These are phyloP conservation scores for Agapornis roseicollis DNA, from an alignment of 2,113 vertebrate species.

Conservation along the genomic window DNA sequence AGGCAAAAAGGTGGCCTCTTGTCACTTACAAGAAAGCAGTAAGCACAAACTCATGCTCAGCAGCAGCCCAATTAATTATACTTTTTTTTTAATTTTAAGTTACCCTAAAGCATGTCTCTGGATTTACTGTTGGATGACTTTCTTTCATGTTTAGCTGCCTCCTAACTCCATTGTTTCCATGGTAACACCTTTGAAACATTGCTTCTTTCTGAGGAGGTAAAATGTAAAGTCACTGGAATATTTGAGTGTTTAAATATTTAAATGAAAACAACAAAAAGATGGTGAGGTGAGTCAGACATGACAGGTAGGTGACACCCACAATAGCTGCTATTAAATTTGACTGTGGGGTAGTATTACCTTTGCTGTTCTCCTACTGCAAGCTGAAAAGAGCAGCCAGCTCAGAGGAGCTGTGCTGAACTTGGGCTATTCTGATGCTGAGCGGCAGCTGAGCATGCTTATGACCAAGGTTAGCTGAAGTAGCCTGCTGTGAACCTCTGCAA, in stretches of 20 bases:
- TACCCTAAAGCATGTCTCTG: conserved; percentile 42
- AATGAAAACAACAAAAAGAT: conserved; percentile 58
- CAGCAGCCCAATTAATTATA: conserved; percentile 25
- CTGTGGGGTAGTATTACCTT: not conserved
- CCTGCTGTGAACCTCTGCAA: not conserved
- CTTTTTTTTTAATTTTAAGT: conserved; percentile 47
- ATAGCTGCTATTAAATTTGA: not conserved
- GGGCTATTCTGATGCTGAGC: not conserved
- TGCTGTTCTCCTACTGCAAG: not conserved
- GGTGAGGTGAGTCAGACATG: conserved; percentile 34
- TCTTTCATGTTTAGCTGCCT: conserved; percentile 70
- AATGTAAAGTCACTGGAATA: conserved; percentile 72
- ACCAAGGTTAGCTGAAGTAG: not conserved
- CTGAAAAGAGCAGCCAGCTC: not conserved
- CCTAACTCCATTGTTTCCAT: conserved; percentile 74
- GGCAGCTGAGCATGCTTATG: not conserved
- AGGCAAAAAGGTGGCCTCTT: not conserved
- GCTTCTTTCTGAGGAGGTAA: conserved; percentile 71
- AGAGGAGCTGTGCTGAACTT: not conserved
- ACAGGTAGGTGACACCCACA: conserved; percentile 14
- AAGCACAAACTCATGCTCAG: not conserved
- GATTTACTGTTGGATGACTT: conserved; percentile 68
- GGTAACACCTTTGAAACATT: conserved; percentile 75
- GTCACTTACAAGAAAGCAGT: not conserved
- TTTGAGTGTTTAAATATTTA: conserved; percentile 69